Evolutionary conservation across 2,113 vertebrate species (phyloP).

Genomic region (Ahaetulla prasina): DNA sequence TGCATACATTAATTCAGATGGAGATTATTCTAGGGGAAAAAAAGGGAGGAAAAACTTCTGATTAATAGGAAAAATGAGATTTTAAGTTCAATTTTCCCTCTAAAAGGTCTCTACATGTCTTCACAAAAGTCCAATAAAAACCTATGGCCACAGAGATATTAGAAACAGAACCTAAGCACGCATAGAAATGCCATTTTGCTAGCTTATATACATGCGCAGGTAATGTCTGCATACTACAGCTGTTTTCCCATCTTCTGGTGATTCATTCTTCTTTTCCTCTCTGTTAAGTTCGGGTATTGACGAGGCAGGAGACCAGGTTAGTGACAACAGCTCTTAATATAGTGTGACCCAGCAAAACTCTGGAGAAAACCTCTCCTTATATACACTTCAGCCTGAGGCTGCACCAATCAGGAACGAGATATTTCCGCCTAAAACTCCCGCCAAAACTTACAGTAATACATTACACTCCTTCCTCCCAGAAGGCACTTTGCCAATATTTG

Average conservation of each 20-base stretch:
- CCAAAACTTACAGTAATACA: too few relatives aligned
- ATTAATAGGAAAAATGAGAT: not conserved
- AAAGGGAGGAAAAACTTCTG: not conserved
- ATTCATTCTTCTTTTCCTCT: too few relatives aligned
- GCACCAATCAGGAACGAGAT: too few relatives aligned
- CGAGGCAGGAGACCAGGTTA: too few relatives aligned
- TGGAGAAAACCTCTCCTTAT: too few relatives aligned
- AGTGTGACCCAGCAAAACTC: too few relatives aligned
- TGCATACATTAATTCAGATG: not conserved
- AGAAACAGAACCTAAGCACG: not conserved
- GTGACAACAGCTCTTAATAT: too few relatives aligned
- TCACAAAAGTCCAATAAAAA: not conserved
- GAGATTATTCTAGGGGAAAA: not conserved
- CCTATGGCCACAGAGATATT: not conserved
- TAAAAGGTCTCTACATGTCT: not conserved
- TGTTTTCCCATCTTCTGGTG: not conserved
- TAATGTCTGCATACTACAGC: not conserved
- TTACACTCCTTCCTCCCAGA: too few relatives aligned
- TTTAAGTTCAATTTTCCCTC: not conserved
- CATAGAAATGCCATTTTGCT: not conserved
- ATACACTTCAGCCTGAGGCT: too few relatives aligned
- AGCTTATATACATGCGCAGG: not conserved
- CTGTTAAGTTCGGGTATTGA: too few relatives aligned
- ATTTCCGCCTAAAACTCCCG: too few relatives aligned
- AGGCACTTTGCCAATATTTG: too few relatives aligned